Conservation (phyloP, 2,888 invertebrate genomes). For the Acanthosepion esculentum region DNA sequence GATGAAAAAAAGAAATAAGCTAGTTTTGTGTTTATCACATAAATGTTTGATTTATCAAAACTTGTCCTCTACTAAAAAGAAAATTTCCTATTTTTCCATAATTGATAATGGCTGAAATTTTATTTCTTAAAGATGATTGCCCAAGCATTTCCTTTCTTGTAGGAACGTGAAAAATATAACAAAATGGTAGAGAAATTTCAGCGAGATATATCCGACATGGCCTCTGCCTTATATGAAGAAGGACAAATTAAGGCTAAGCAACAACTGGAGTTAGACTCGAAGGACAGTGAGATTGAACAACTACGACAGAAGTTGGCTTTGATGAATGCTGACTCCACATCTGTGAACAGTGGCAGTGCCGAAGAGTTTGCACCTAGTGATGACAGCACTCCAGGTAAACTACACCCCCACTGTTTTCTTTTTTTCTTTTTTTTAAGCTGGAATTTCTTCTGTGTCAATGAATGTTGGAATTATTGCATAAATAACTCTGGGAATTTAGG, state of each 20-base stretch:
- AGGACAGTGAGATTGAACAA: slow-evolving; percentile 96
- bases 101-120: not conserved
- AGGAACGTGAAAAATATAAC: slow-evolving; percentile 94
- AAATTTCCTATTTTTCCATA: too few relatives aligned
- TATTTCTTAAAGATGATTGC: not conserved
- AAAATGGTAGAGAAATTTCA: slow-evolving; percentile 88
- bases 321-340: slow-evolving; percentile 89
- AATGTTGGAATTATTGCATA: not conserved
- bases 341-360: slow-evolving; percentile 85
- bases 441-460: not conserved
- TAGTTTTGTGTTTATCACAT: too few relatives aligned
- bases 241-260: slow-evolving; percentile 80
- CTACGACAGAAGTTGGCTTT: slow-evolving; percentile 86
- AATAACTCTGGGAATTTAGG: too few relatives aligned
- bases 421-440: too few relatives aligned
- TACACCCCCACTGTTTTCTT: not conserved
- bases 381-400: not conserved
- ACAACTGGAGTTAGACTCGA: slow-evolving; percentile 97
- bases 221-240: slow-evolving; percentile 84
- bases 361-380: slow-evolving; percentile 53
- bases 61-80: too few relatives aligned
- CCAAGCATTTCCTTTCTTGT: slow-evolving; percentile 46
- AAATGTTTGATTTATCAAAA: too few relatives aligned
- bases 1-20: too few relatives aligned
- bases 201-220: slow-evolving; percentile 88